Base-by-base conservation (phyloP, 53 echinoderm and acorn worm genomes). In the Holothuria scabra region DNA sequence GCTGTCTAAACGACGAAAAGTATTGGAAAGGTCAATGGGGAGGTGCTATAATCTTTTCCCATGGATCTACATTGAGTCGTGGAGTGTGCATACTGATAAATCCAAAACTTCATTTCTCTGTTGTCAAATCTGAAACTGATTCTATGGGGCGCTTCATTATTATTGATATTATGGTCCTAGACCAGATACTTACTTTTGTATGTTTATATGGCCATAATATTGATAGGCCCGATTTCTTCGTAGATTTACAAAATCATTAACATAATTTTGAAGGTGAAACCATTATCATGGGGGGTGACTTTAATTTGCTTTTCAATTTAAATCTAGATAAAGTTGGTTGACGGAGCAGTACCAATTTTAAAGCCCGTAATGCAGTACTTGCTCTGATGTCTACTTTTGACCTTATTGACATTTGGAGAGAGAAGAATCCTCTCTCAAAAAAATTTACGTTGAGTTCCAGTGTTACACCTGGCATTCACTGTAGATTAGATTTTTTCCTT, bases 21-120 rank as follows among this genome's bases (percentile, higher is more conserved):
- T 55, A 19, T 55, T 79, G 79, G 79, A 55, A 56, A 55, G 56
- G 55, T 55, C 21, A 79, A 24, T 79, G 79, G 79, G 79, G 79
- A 57, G 57, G 79, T 26, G 8, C 25, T 79, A 55, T 79, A 56
- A 55, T 79, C 24, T 79, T 12, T 79, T 52, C 79, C 32, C n/a
- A n/a, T n/a, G n/a, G n/a, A n/a, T n/a, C n/a, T n/a, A n/a, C n/a
- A n/a, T n/a, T n/a, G n/a, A n/a, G n/a, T n/a, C n/a, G n/a, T n/a
- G n/a, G n/a, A n/a, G n/a, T n/a, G n/a, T n/a, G n/a, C n/a, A n/a
- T n/a, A n/a, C n/a, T n/a, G n/a, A n/a, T n/a, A n/a, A n/a, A n/a
- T n/a, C n/a, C n/a, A n/a, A n/a, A n/a, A n/a, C 61, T 61, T 26
- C 5, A 61, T 61, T 23, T 7, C n/a, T 8, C 61, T 61, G 26